Base-by-base conservation (phyloP, 2,888 invertebrate species). In the Lordiphosa fenestrarum region DNA sequence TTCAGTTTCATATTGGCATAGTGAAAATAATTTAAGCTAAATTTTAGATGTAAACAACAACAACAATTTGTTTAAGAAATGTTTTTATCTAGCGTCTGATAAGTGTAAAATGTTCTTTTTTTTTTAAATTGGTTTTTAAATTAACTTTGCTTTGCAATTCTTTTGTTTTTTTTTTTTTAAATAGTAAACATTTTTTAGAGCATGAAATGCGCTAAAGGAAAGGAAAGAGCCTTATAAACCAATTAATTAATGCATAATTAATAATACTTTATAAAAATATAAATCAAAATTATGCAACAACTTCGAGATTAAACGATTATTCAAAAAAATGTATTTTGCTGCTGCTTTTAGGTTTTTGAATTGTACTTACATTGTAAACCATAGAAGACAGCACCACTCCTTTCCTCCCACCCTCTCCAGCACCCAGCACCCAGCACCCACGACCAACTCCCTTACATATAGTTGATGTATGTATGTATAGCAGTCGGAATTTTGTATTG, bases 181-280 rank as follows among this genome's bases (percentile, higher is more conserved):
- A 60, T 36, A 36, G 56, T 50, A 47, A 56, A 37, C 53, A 49
- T 54, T 59, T 59, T 60, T 40, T 39, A 66, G 58, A 63, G 84
- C 85, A 85, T 85, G 40, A 62, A 80, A 80, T 80, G 80, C 81
- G 81, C 49, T 46, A 36, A 49, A 42, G 41, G 42, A 55, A 55
- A 33, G 42, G 47, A 37, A 54, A 64, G 35, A 35, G 62, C 62
- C 62, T 66, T 62, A 50, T 56, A 48, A 61, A 48, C 44, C 44
- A 30, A 46, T 46, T 44, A 13, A 53, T 60, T 40, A 9, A 59
- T 15, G n/a, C n/a, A 36, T 30, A 40, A 30, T 30, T 10, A 30
- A 30, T 30, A 30, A 30, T 30, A 25, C 25, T 25, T 25, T 25
- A 47, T 35, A 39, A 2, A 35, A 2, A 35, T 19, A 35, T 25